Evolutionary conservation across 2,797 vertebrate genomes (phyloP).

Genomic region (Gymnodraco acuticeps): DNA sequence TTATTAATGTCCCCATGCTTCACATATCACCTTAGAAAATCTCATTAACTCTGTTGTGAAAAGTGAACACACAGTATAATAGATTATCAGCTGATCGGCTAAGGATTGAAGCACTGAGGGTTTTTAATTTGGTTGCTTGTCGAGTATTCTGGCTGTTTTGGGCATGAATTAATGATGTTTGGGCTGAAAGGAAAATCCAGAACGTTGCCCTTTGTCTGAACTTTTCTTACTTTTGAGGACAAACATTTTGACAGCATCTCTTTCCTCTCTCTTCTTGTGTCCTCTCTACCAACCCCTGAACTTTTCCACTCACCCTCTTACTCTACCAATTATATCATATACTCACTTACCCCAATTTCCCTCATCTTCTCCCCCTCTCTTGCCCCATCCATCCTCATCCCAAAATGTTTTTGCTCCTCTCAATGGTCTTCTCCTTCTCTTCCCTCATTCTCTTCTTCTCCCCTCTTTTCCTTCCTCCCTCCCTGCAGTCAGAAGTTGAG

Average conservation of each 20-base stretch:
- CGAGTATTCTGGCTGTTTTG: slow-evolving; percentile 45
- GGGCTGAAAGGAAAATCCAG: slow-evolving; percentile 62
- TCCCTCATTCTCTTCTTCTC: neutral
- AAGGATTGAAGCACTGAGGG: neutral
- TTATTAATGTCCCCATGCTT: slow-evolving; percentile 18
- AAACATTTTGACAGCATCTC: slow-evolving; percentile 70
- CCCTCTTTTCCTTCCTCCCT: neutral
- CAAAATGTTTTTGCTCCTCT: no score
- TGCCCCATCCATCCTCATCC: neutral
- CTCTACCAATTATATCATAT: slow-evolving; percentile 27
- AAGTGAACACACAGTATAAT: neutral
- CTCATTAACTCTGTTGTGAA: slow-evolving; percentile 37
- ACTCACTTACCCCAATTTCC: neutral
- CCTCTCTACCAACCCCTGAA: slow-evolving; percentile 43
- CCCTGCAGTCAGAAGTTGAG: slow-evolving; percentile 95
- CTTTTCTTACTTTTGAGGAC: slow-evolving; percentile 53
- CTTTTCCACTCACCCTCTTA: slow-evolving; percentile 27
- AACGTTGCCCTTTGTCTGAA: slow-evolving; percentile 57
- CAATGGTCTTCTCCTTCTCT: neutral
- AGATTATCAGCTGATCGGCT: slow-evolving; percentile 7
- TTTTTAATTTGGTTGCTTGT: slow-evolving; percentile 38
- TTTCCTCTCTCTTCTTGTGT: slow-evolving; percentile 51
- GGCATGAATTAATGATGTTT: slow-evolving; percentile 70
- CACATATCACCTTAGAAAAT: slow-evolving; percentile 29
- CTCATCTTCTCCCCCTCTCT: neutral